Evolutionary conservation across 2,888 invertebrate species (phyloP), one percentile per base, ranked within the genome.

Genomic region (Nesidiocoris tenuis): DNA sequence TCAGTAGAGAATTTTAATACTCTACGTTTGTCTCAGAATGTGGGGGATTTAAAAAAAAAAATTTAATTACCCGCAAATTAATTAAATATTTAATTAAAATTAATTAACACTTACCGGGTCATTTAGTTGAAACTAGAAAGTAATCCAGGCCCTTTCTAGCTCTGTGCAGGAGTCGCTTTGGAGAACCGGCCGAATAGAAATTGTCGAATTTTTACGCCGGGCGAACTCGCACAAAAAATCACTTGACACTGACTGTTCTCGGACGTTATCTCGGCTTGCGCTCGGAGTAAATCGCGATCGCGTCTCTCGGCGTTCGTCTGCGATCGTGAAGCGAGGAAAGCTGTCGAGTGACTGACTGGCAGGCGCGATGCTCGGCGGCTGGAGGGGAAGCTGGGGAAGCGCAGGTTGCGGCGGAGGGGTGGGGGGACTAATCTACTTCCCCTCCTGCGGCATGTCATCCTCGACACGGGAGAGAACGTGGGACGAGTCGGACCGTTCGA

Each of bases 121-220:
- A 75, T 75, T 72, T 72, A 72, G 75, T 72, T 19, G 23, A 54
- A 54, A 67, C 75, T 75, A 75, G 75, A 75, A 75, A 75, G 75
- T 75, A 75, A 75, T 75, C 75, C 75, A 75, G 75, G 75, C 75
- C 75, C 75, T 75, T 75, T 75, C 75, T 75, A 75, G 75, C 66
- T 9, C 17, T n/a, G 59, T 75, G 57, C 72, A 61, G 70, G n/a
- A n/a, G n/a, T n/a, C n/a, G n/a, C 24, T 59, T 39, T 5, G 5
- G 1, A 19, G 18, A 5, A 56, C 9, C n/a, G 5, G 55, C 16
- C 16, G 25, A 9, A 19, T 17, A 2, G 39, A 59, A 57, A 56
- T 54, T 68, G 19, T 56, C 56, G 56, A 68, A 1, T n/a, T n/a
- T n/a, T n/a, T n/a, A n/a, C n/a, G n/a, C n/a, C n/a, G n/a, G n/a